Base-by-base conservation (phyloP, 1,140 invertebrate genomes). In the Macrotrachela quadricornifera region DNA sequence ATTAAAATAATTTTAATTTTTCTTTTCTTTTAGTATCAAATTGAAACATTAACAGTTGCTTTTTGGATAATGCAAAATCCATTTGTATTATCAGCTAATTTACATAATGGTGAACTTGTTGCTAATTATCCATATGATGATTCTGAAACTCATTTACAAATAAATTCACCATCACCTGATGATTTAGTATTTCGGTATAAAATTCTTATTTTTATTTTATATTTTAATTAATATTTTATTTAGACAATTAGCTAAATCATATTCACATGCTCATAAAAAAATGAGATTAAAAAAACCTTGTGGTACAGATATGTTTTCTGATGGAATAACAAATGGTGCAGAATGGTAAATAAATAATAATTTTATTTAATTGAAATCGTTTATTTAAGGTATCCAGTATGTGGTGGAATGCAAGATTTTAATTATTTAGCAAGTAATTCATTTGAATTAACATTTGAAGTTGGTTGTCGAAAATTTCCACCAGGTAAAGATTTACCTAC, bases 351-450 rank as follows among this genome's bases (percentile, higher is more conserved):
- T 73, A 74, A 36, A 77, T 91, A 1, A 72, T 77, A 0, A 83
- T 70, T 71, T 62, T 51, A 46, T 30, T 15, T 12, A 6, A 21
- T 46, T 6, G n/a, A 3, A 4, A 18, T 14, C n/a, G 2, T 14
- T 14, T 48, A 2, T 3, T 48, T 21, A 15, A 48, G 14, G 17
- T 54, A 49, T 40, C 50, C 50, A 40, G 51, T 56, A n/a, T 56
- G 51, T 49, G 67, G 68, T 51, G 87, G 87, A 42, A 96, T 97
- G 90, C 90, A 96, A 73, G 92, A 97, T 66, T 97, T 85, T 71
- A 96, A 96, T 68, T 97, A 97, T 65, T 76, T 95, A 13, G 85
- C 84, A 79, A 87, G 86, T 62, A 91, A 90, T 46, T 92, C 86
- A 65, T 94, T 97, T 83, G 92, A 97, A 73, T 79, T 96, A 15